Base-by-base conservation (phyloP, 1,140 invertebrate species). In the Drosophila rufa region DNA sequence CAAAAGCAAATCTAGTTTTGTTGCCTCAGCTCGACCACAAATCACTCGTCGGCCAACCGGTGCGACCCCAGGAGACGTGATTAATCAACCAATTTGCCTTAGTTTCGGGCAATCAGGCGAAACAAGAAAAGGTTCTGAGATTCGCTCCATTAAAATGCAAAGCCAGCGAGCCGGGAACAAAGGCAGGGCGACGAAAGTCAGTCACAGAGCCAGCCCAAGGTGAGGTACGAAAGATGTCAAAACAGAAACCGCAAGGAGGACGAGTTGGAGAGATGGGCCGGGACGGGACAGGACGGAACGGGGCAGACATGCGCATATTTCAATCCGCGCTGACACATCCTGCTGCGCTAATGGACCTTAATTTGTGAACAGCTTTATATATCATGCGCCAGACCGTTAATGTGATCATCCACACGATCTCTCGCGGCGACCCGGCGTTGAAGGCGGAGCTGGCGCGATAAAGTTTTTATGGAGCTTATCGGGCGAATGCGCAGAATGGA, bases 351-450 rank as follows among this genome's bases (percentile, higher is more conserved):
- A 90, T 90, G 85, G 85, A 90, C 86, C 85, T 91, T 90, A 90
- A 90, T 90, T 90, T 90, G 85, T 90, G 85, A 90, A 90, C 85
- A 90, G 85, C 82, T 90, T 90, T 91, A 90, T 90, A 90, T 91
- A 90, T 91, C 85, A 90, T 90, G 82, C 70, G 82, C 81, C 79
- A 64, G 68, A 70, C 79, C 85, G 86, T 90, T 90, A 90, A 90
- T 90, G 85, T 91, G 85, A 91, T 90, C 85, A 85, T 91, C 86
- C 82, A 90, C 85, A 90, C 82, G 85, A 89, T 90, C 84, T 89
- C 55, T 30, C 46, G 22, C 50, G 17, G 64, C 36, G 42, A 50
- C 43, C 48, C 25, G 9, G 14, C 42, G 15, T 43, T 46, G 59
- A 57, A 56, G 59, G 45, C 33, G 60, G 51, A 58, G 19, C 45